Evolutionary conservation across 2,888 invertebrate genomes (phyloP), one percentile per base, ranked within the genome.

Genomic region (Pyrochroa serraticornis): DNA sequence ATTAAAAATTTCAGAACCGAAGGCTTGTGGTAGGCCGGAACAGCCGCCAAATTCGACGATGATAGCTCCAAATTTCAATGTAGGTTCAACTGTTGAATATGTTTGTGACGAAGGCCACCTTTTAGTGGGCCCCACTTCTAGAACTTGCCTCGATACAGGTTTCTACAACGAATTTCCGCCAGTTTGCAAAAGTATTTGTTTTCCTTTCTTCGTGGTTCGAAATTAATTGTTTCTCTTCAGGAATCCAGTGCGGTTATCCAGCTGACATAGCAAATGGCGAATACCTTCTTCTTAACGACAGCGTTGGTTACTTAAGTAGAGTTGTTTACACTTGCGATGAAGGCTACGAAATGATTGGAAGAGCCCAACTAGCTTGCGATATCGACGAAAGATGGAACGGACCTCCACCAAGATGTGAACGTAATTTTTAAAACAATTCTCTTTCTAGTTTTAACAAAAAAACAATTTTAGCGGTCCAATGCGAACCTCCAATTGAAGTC

Each of bases 131-230:
- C 94, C 95, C 0, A 85, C 89, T 0, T 85, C 87, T 5, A 83
- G 95, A 70, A 91, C 91, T 12, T 95, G 95, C 66, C 83, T 94
- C 38, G 91, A 94, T 63, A 95, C 93, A 3, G 95, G 95, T 38
- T 95, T 95, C 80, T 95, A 93, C 76, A 93, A 93, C 68, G 95
- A 95, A 76, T 95, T 94, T 74, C 93, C 95, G 31, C 95, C 95
- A 0, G 93, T 94, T 38, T 95, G 95, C 79, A 92, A 93, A 87
- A 87, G 95, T 95, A 45, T 38, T n/a, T 6, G 33, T 30, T 9
- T 34, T 22, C 33, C 41, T 14, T 49, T n/a, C 34, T 22, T 30
- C 9, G 22, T 9, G 8, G n/a, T 34, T 44, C 12, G 37, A 33
- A 34, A 12, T 7, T 22, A 46, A 35, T 9, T 43, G 36, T 22